Percentiles rank a stretch among this genome's conserved stretches.
phyloP scores from a whole-genome alignment of 2,797 vertebrate genomes.

The Lindbergichthys nudifrons region DNA sequence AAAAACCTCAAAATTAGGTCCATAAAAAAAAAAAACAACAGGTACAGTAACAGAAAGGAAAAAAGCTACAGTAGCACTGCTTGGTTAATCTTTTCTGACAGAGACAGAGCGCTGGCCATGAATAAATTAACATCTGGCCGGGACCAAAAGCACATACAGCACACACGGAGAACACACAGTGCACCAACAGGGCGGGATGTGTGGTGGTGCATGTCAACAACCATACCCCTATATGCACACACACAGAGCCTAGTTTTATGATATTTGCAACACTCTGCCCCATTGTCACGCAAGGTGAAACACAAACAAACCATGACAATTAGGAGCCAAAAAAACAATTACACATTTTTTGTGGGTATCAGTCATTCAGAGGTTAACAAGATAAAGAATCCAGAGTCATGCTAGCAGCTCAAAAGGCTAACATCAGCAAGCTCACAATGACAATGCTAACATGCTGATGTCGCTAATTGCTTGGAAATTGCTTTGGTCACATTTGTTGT shows the following conservation, averaged over 20 bases:
- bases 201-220: slow-evolving; percentile 4
- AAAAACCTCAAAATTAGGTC: background rate
- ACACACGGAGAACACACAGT: background rate
- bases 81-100: slow-evolving; percentile 57
- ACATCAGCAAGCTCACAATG: too few species aligned
- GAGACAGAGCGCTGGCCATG: slow-evolving; percentile 56
- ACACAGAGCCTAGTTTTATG: background rate
- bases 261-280: background rate
- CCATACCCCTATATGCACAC: background rate
- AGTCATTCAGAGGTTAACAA: too few species aligned
- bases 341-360: too few species aligned
- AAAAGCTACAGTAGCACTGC: background rate
- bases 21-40: background rate
- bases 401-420: too few species aligned
- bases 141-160: slow-evolving; percentile 27
- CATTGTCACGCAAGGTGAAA: background rate
- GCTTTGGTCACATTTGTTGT: background rate
- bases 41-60: too few species aligned
- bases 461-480: too few species aligned
- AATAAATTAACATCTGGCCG: slow-evolving; percentile 71
- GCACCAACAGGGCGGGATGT: slow-evolving; percentile 3
- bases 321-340: too few species aligned
- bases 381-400: too few species aligned
- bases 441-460: too few species aligned
- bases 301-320: too few species aligned